Percentiles rank a stretch among this genome's conserved stretches.
These are phyloP conservation scores for Pyrochroa serraticornis DNA, from an alignment of 2,888 invertebrate species.

Conservation along the genomic window DNA sequence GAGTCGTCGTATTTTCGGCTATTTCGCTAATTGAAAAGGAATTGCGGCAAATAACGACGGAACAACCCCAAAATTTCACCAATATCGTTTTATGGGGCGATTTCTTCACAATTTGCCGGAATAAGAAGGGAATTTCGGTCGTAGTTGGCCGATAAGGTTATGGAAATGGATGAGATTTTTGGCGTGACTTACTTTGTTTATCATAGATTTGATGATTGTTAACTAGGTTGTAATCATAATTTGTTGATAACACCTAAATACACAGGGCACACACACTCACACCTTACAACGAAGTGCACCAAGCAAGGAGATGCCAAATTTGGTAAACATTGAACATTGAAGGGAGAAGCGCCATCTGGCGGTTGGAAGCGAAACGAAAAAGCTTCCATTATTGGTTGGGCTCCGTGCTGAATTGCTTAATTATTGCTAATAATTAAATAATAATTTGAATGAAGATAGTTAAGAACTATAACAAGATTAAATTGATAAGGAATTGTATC, in stretches of 20 bases:
- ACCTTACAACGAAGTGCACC: not conserved
- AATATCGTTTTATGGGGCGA: not conserved
- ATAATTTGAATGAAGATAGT: no score
- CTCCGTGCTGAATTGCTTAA: conserved; percentile 3
- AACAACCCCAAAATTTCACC: not conserved
- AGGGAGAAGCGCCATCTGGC: not conserved
- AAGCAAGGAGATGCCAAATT: conserved; percentile 1
- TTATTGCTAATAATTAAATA: no score
- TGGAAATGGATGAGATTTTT: not conserved
- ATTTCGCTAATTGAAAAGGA: not conserved
- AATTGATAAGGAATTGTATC: no score
- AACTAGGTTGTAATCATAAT: not conserved
- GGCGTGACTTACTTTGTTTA: not conserved
- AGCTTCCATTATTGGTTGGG: conserved; percentile 2
- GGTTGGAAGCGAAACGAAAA: not conserved
- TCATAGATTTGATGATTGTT: no score
- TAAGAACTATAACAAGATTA: no score
- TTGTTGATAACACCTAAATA: not conserved
- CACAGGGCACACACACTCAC: not conserved
- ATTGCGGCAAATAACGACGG: no score
- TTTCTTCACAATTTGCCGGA: not conserved
- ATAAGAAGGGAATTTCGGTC: not conserved
- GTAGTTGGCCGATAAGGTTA: not conserved
- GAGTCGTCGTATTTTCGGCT: not conserved
- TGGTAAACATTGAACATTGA: conserved; percentile 5